These are phyloP conservation scores for Platycheirus albimanus DNA, from an alignment of 2,888 invertebrate genomes.

Conservation along the genomic window DNA sequence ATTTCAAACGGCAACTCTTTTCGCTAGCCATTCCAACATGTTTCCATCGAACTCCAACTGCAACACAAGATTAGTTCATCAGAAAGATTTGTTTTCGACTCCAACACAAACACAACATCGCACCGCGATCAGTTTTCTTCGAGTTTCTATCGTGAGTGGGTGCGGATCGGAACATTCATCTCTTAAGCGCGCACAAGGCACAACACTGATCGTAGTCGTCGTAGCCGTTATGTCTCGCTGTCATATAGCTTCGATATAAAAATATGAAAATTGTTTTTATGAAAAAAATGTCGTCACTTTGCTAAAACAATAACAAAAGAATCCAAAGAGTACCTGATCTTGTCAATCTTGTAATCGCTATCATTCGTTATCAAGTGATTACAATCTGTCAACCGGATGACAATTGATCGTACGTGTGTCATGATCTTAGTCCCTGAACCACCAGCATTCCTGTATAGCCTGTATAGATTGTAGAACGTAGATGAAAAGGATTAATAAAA, in stretches of 20 bases:
- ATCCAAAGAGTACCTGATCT: too few species aligned
- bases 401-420: conserved; percentile 19
- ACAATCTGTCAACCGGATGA: conserved; percentile 49
- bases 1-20: conserved; percentile 52
- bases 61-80: not conserved
- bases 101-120: conserved; percentile 41
- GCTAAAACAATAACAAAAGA: conserved; percentile 13
- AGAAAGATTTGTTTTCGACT: conserved; percentile 2
- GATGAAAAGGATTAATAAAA: conserved; percentile 44
- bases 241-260: not conserved
- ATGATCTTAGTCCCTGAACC: conserved; percentile 22
- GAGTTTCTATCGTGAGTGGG: conserved; percentile 50
- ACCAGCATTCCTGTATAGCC: conserved; percentile 42
- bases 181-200: not conserved
- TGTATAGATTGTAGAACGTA: too few species aligned
- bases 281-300: conserved; percentile 16
- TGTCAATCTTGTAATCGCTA: too few species aligned
- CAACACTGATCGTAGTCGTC: not conserved
- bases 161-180: conserved; percentile 7
- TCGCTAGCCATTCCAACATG: not conserved
- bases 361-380: conserved; percentile 17
- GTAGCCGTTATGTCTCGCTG: conserved; percentile 28
- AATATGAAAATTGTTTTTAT: not conserved
- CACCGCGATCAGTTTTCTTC: conserved; percentile 57
- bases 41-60: not conserved